Evolutionary conservation across 92 coral and sea anemone genomes (phyloP).

Genomic region (Chrysogorgia sp.): DNA sequence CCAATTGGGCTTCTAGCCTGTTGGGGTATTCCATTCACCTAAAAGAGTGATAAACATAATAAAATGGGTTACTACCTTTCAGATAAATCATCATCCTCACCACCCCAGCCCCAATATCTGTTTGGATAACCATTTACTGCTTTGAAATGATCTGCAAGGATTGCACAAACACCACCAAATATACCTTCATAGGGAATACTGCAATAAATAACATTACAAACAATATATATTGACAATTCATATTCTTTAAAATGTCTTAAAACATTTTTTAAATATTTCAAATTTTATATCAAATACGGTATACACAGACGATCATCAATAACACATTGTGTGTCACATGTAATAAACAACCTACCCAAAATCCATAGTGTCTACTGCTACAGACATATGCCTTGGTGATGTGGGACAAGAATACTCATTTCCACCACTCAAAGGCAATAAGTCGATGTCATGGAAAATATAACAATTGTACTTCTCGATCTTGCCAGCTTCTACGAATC

Average conservation of each 20-base stretch:
- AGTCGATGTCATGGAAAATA: constrained; percentile 88
- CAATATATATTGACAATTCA: no score
- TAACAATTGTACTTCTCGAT: constrained; percentile 67
- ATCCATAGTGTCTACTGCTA: constrained; percentile 81
- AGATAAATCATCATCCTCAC: constrained; percentile 89
- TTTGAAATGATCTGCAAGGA: constrained; percentile 78
- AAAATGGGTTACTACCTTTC: constrained; percentile 44
- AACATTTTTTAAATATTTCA: no score
- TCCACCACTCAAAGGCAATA: constrained; percentile 81
- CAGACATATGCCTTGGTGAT: constrained; percentile 95
- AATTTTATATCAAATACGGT: no score
- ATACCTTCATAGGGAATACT: constrained; percentile 75
- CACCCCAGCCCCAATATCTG: constrained; percentile 99
- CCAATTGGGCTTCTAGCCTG: no score
- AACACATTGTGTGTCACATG: no score
- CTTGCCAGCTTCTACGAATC: constrained; percentile 80
- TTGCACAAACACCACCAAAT: constrained; percentile 92
- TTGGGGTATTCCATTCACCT: no score
- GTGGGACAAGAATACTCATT: constrained; percentile 92
- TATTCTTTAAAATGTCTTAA: no score
- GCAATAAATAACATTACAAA: background rate
- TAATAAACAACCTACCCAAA: constrained; percentile 65
- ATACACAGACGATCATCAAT: no score
- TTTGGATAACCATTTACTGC: constrained; percentile 88
- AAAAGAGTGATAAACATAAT: no score